These are phyloP conservation scores for Orchestes rusci DNA, from an alignment of 2,888 invertebrate genomes.

Conservation along the genomic window DNA sequence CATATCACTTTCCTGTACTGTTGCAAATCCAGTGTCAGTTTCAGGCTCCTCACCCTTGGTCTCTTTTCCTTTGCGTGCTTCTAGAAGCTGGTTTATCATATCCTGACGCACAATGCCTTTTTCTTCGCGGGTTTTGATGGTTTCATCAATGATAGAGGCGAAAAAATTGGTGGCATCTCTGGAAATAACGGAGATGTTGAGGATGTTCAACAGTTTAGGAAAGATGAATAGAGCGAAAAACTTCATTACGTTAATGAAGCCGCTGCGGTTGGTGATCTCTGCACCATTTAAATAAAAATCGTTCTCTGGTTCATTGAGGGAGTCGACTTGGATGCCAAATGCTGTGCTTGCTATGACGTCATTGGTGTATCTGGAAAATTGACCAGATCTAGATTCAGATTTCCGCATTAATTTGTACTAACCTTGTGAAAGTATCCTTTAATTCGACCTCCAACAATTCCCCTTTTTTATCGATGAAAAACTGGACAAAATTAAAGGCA, in stretches of 20 bases:
- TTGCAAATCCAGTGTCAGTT: slow-evolving; percentile 32
- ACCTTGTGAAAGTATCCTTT: slow-evolving; percentile 44
- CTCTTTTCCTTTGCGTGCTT: slow-evolving; percentile 34
- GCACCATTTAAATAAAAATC: slow-evolving; percentile 49
- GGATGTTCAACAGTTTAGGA: slow-evolving; percentile 10
- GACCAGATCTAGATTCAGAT: no score
- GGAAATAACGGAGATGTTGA: no score
- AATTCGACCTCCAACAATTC: slow-evolving; percentile 17
- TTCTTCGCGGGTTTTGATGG: slow-evolving; percentile 45
- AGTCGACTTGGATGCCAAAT: slow-evolving; percentile 50
- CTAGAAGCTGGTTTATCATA: slow-evolving; percentile 53
- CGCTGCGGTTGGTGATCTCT: slow-evolving; percentile 35
- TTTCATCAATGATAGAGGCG: slow-evolving; percentile 35
- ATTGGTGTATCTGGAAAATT: slow-evolving; percentile 42
- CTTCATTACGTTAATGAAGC: slow-evolving; percentile 13
- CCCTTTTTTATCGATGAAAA: background rate
- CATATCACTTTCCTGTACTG: slow-evolving; percentile 29
- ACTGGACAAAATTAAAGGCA: slow-evolving; percentile 23
- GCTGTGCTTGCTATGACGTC: slow-evolving; percentile 50
- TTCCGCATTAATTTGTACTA: background rate
- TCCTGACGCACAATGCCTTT: slow-evolving; percentile 48
- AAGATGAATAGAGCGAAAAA: slow-evolving; percentile 15
- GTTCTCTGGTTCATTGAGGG: slow-evolving; percentile 47
- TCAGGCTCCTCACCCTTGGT: slow-evolving; percentile 26
- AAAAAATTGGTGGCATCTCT: no score